Conservation (phyloP, 2,113 vertebrate genomes). For the Notarius lentiginosus region DNA sequence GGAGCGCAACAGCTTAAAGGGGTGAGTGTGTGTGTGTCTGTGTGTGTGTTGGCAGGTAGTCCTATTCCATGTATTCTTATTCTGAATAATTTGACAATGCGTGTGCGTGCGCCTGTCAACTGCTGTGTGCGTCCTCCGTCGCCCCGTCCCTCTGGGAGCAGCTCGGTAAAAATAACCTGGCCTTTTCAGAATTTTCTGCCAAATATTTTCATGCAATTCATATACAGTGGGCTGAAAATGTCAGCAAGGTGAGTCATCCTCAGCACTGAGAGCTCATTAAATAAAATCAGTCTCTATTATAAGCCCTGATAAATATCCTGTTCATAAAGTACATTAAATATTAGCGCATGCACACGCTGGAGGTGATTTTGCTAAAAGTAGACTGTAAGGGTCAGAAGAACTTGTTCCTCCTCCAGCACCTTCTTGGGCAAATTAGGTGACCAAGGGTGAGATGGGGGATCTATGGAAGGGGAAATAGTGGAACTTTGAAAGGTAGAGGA, state of each 20-base stretch:
- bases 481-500: background rate
- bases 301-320: background rate
- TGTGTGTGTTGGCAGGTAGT: slow-evolving; percentile 3
- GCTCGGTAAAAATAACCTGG: slow-evolving; percentile 22
- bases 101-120: background rate
- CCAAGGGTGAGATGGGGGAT: background rate
- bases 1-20: slow-evolving; percentile 91
- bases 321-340: background rate
- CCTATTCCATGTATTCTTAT: background rate
- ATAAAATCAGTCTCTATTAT: background rate
- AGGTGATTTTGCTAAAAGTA: background rate
- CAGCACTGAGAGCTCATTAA: slow-evolving; percentile 5
- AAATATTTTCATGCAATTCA: background rate
- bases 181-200: slow-evolving; percentile 18
- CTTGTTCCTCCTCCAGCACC: background rate
- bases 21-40: slow-evolving; percentile 71
- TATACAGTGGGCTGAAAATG: slow-evolving; percentile 20
- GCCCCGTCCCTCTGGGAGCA: background rate
- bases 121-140: background rate
- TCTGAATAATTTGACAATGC: background rate
- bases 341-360: background rate
- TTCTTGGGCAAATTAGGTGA: background rate
- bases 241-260: slow-evolving; percentile 11
- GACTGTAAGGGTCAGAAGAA: background rate
- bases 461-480: background rate